A percentile compares a stretch with the other conserved stretches of the same genome.
These are phyloP conservation scores for Drosophila quinaria DNA, from an alignment of 2,888 invertebrate species.

Conservation along the genomic window DNA sequence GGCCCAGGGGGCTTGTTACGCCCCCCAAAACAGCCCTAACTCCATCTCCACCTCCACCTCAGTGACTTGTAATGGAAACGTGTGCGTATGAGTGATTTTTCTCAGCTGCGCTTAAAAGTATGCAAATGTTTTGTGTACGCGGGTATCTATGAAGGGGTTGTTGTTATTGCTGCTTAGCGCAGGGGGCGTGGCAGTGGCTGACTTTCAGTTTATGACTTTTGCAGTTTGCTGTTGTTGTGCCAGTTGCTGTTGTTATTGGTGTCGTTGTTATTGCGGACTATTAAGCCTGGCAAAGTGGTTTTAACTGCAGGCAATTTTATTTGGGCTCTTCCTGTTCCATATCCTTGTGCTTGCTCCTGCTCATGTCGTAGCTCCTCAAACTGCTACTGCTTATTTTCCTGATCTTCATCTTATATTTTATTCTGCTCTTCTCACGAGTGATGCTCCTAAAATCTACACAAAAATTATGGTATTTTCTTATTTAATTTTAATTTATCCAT, in stretches of 20 bases:
- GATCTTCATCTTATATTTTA: background rate
- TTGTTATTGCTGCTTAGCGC: constrained; percentile 15
- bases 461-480: no score
- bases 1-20: constrained; percentile 66
- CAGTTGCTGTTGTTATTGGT: constrained; percentile 29
- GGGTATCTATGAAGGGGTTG: constrained; percentile 40
- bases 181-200: constrained; percentile 66
- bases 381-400: background rate
- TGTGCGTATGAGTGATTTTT: constrained; percentile 83
- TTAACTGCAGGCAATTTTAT: constrained; percentile 83
- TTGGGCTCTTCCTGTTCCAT: constrained; percentile 39
- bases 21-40: constrained; percentile 38
- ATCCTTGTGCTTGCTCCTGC: background rate
- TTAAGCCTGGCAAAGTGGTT: constrained; percentile 74
- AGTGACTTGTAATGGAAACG: constrained; percentile 51
- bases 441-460: no score
- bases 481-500: no score
- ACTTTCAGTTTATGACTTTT: constrained; percentile 70
- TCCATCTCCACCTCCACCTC: background rate
- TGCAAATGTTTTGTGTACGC: constrained; percentile 78
- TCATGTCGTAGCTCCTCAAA: background rate
- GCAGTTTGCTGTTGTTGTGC: constrained; percentile 11
- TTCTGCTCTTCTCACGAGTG: background rate
- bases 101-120: constrained; percentile 79
- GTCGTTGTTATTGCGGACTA: constrained; percentile 40